A percentile compares a stretch with the other conserved stretches of the same genome.
These are phyloP conservation scores for Cryptocheilus praepositus DNA, from an alignment of 2,888 invertebrate genomes.

Conservation along the genomic window DNA sequence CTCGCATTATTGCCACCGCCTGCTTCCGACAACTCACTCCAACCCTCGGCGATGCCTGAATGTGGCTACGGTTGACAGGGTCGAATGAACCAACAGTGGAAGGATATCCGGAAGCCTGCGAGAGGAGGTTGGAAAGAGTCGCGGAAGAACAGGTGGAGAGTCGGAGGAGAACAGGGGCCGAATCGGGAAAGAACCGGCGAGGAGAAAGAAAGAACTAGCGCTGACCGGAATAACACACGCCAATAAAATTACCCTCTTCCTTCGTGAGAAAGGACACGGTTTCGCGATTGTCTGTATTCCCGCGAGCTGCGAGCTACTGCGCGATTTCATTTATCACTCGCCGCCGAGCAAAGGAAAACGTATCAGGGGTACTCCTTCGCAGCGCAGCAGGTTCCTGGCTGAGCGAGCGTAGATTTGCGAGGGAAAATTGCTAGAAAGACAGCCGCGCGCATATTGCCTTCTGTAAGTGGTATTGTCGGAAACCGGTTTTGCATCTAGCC, in stretches of 20 bases:
- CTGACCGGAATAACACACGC: conserved; percentile 43
- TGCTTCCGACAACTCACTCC: conserved; percentile 51
- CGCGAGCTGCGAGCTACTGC: conserved; percentile 20
- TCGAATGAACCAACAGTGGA: conserved; percentile 17
- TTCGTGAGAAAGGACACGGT: conserved; percentile 1
- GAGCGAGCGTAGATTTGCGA: conserved; percentile 11
- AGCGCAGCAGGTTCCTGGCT: conserved; percentile 1
- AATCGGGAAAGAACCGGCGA: too few species aligned
- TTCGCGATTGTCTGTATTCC: conserved; percentile 42
- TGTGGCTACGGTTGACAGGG: conserved; percentile 39
- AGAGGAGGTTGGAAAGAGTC: not conserved
- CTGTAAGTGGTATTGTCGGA: too few species aligned
- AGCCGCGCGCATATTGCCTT: too few species aligned
- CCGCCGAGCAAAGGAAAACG: conserved; percentile 11
- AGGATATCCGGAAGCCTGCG: not conserved
- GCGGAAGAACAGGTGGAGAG: too few species aligned
- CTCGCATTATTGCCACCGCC: conserved; percentile 54
- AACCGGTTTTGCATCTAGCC: too few species aligned
- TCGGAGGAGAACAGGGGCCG: too few species aligned
- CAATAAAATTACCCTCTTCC: conserved; percentile 46
- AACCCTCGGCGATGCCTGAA: conserved; percentile 31
- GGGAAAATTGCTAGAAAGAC: too few species aligned
- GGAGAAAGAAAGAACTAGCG: conserved; percentile 14
- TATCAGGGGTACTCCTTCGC: conserved; percentile 20
- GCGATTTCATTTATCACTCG: conserved; percentile 55